A percentile compares a stretch with the other conserved stretches of the same genome.
phyloP scores from a whole-genome alignment of 1,140 invertebrate species.

The Panonychus citri region DNA sequence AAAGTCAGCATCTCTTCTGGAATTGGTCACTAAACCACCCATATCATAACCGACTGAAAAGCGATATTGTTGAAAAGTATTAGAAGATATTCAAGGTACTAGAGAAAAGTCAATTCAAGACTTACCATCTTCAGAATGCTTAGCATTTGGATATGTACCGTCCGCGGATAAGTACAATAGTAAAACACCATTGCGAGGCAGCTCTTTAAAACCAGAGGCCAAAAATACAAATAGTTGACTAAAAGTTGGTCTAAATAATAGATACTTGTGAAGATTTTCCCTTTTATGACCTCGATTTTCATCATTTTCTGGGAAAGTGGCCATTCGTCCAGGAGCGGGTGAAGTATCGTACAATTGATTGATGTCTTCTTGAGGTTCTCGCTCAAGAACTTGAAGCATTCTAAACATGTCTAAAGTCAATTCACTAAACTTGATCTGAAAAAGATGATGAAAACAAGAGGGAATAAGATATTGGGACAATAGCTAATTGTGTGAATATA shows the following conservation, averaged over 20 bases:
- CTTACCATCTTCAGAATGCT: slow-evolving; percentile 37
- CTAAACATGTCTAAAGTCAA: slow-evolving; percentile 94
- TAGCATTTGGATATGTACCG: slow-evolving; percentile 61
- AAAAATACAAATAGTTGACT: slow-evolving; percentile 80
- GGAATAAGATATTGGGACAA: not conserved
- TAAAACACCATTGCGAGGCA: slow-evolving; percentile 67
- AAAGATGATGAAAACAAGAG: slow-evolving; percentile 2
- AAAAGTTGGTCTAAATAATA: slow-evolving; percentile 82
- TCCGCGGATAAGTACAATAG: slow-evolving; percentile 83
- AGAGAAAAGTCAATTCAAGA: not conserved
- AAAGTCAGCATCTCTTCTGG: not conserved
- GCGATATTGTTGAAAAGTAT: not conserved
- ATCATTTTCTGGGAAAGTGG: slow-evolving; percentile 37
- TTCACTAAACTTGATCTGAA: slow-evolving; percentile 80
- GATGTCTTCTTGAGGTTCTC: slow-evolving; percentile 39
- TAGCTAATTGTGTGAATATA: not conserved
- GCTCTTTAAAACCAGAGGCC: slow-evolving; percentile 69
- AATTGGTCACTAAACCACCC: slow-evolving; percentile 64
- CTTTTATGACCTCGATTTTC: slow-evolving; percentile 30
- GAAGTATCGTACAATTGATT: slow-evolving; percentile 63
- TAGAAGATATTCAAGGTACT: not conserved
- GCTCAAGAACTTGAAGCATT: slow-evolving; percentile 79
- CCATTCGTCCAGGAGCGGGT: slow-evolving; percentile 45
- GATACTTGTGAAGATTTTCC: slow-evolving; percentile 89
- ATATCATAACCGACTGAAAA: slow-evolving; percentile 58